Evolutionary conservation across 2,797 vertebrate species (phyloP).

Genomic region (Poeciliopsis turneri): DNA sequence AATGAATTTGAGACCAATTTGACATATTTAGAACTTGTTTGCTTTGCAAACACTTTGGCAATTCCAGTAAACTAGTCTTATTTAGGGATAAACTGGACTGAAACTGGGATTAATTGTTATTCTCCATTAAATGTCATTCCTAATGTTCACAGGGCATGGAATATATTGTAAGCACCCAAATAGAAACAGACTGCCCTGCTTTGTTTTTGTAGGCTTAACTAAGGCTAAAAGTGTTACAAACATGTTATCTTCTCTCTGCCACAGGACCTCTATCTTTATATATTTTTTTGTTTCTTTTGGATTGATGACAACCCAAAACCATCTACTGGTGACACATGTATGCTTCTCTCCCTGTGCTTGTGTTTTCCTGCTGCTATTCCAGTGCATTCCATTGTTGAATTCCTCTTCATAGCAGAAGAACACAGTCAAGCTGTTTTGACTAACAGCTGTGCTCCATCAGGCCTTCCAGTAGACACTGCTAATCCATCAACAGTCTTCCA

Average conservation of each 20-base stretch:
- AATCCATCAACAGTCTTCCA: neutral
- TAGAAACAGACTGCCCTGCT: neutral
- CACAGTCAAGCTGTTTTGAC: conserved; percentile 13
- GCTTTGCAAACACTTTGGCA: neutral
- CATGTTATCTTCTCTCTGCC: conserved; percentile 47
- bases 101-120: neutral
- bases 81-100: neutral
- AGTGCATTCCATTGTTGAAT: conserved; percentile 72
- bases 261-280: conserved; percentile 44
- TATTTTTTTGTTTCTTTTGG: conserved; percentile 51
- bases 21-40: neutral
- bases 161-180: neutral
- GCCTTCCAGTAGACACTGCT: neutral
- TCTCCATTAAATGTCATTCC: neutral
- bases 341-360: conserved; percentile 32
- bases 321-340: conserved; percentile 39
- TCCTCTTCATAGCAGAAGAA: conserved; percentile 56
- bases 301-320: conserved; percentile 49
- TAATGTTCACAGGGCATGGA: neutral
- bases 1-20: neutral
- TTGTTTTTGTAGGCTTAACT: conserved; percentile 10
- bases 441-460: conserved; percentile 2
- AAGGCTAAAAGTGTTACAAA: conserved; percentile 13
- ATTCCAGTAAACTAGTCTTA: neutral
- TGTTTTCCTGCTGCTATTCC: conserved; percentile 61